These are phyloP conservation scores for Caenorhabditis becei DNA, from an alignment of 2,888 invertebrate genomes.

Conservation along the genomic window DNA sequence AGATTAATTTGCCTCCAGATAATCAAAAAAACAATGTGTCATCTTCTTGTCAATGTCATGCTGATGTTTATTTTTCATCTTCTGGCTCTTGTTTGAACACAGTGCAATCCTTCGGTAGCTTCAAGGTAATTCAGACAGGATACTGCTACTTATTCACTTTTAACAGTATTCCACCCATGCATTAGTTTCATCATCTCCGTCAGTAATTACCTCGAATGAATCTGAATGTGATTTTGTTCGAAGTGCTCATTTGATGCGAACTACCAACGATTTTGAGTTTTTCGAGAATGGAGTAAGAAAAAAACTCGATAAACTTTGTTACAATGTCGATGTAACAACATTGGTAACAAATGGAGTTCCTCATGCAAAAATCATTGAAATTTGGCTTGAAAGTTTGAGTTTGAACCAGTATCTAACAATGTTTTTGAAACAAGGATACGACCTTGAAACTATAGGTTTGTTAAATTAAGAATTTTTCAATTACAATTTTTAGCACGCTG, in stretches of 20 bases:
- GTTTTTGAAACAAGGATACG: conserved; percentile 94
- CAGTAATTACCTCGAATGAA: conserved; percentile 16
- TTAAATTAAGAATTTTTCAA: conserved; percentile 2
- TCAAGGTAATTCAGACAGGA: conserved; percentile 64
- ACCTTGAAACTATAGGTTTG: conserved; percentile 91
- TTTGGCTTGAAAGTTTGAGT: conserved; percentile 94
- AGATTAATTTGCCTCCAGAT: too few relatives aligned
- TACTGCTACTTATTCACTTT: too few relatives aligned
- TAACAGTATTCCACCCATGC: conserved; percentile 57
- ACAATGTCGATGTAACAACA: conserved; percentile 83
- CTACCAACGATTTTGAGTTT: too few relatives aligned
- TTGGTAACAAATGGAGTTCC: conserved; percentile 86
- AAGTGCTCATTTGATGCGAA: conserved; percentile 44
- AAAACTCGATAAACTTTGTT: too few relatives aligned
- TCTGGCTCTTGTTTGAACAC: too few relatives aligned
- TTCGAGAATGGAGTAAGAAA: too few relatives aligned
- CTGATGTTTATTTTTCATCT: too few relatives aligned
- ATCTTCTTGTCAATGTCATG: too few relatives aligned
- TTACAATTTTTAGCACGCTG: conserved; percentile 87
- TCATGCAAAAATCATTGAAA: conserved; percentile 93
- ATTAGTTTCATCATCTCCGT: conserved; percentile 56
- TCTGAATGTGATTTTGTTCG: conserved; percentile 47
- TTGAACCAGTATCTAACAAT: conserved; percentile 95
- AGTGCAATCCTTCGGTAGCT: conserved; percentile 74
- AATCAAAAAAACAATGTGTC: too few relatives aligned